phyloP scores from a whole-genome alignment of 2,113 vertebrate genomes.

The Lontra canadensis region DNA sequence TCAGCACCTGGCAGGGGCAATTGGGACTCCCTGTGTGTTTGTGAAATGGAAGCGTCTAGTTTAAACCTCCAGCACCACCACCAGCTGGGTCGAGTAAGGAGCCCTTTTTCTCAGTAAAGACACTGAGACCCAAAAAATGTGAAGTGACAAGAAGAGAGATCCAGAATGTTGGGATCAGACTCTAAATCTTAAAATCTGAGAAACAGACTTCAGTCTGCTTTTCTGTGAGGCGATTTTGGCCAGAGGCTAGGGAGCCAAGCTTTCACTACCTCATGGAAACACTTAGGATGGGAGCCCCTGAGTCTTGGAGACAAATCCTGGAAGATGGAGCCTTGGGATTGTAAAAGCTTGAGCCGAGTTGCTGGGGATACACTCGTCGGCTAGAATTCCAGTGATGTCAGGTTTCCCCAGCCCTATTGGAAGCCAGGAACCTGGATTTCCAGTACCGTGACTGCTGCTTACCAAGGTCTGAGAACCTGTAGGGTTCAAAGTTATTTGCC shows the following conservation, averaged over 20 bases:
- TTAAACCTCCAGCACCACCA: not conserved
- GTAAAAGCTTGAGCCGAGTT: not conserved
- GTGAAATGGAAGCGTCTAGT: not conserved
- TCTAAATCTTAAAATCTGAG: not conserved
- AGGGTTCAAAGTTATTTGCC: not conserved
- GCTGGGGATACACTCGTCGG: not conserved
- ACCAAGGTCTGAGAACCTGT: not conserved
- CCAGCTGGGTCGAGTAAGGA: not conserved
- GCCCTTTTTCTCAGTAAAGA: not conserved
- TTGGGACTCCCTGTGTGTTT: not conserved
- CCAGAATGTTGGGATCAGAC: not conserved
- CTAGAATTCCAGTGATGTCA: not conserved
- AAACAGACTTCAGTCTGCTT: not conserved
- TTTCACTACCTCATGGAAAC: not conserved
- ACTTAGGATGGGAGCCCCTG: rapidly evolving
- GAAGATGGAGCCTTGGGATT: not conserved
- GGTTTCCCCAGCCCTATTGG: not conserved
- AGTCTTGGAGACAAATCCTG: not conserved
- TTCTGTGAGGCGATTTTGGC: not conserved
- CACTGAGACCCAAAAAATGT: not conserved
- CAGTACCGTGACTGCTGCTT: not conserved
- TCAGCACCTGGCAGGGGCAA: not conserved
- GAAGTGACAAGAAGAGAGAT: not conserved
- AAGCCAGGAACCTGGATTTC: not conserved
- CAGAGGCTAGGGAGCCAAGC: not conserved